These are phyloP conservation scores for Otus scops DNA, from an alignment of 2,797 vertebrate species.

Conservation along the genomic window DNA sequence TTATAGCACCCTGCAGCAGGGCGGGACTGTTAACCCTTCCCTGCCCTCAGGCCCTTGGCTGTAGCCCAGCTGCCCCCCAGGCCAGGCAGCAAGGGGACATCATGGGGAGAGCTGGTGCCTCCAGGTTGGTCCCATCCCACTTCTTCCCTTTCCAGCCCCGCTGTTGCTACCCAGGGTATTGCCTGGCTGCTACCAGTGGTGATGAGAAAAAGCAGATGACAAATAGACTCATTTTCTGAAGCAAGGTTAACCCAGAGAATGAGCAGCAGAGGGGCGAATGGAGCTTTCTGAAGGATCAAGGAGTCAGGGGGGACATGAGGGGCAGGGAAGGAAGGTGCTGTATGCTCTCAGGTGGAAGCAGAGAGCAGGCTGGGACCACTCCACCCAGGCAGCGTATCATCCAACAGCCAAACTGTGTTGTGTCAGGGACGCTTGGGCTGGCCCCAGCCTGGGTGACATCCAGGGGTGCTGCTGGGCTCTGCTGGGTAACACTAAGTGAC, in stretches of 20 bases:
- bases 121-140: accelerated
- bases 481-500: accelerated
- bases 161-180: accelerated
- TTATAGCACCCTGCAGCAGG: neutral
- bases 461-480: neutral
- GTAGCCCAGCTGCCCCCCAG: neutral
- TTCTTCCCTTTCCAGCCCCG: neutral
- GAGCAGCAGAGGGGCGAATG: neutral
- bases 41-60: neutral
- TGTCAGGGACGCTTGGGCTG: neutral
- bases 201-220: neutral
- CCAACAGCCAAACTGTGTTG: neutral
- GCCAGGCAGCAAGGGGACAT: neutral
- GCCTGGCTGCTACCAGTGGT: accelerated
- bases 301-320: accelerated
- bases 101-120: neutral
- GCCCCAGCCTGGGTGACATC: neutral
- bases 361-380: neutral
- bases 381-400: accelerated
- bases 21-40: neutral
- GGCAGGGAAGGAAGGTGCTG: neutral
- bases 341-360: neutral
- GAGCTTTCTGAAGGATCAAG: neutral
- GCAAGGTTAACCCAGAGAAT: accelerated
- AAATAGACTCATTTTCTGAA: neutral